Evolutionary conservation across 2,797 vertebrate genomes (phyloP).

Genomic region (Phylloscopus collybita): DNA sequence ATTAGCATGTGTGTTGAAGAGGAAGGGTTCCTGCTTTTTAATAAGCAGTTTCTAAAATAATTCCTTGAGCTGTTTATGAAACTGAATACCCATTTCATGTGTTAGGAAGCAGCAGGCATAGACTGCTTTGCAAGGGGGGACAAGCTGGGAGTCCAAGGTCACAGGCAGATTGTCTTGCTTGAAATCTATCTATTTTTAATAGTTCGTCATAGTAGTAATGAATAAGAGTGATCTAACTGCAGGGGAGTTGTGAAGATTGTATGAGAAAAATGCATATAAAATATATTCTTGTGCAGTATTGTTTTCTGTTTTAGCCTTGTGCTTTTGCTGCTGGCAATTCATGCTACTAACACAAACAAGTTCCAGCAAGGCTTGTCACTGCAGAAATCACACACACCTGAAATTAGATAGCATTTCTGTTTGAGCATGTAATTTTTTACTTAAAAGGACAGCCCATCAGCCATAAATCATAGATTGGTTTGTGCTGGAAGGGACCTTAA

Average conservation of each 20-base stretch:
- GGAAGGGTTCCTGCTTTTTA: not conserved
- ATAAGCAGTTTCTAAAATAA: not conserved
- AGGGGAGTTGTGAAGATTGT: not conserved
- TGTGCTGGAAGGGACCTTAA: not conserved
- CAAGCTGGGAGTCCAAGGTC: not conserved
- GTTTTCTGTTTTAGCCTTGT: not conserved
- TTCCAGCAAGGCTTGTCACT: not conserved
- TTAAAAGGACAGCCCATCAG: not conserved
- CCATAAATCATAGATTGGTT: not conserved
- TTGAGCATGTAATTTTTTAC: not conserved
- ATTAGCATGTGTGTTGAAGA: not conserved
- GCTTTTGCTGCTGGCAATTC: not conserved
- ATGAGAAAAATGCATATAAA: not conserved
- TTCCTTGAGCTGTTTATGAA: not conserved
- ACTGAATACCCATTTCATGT: not conserved
- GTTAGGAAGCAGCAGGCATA: not conserved
- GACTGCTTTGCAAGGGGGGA: not conserved
- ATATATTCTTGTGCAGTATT: not conserved
- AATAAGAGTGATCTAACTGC: not conserved
- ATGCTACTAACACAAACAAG: not conserved
- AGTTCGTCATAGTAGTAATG: not conserved
- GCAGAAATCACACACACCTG: not conserved
- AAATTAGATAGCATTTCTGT: not conserved
- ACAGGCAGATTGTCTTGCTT: not conserved
- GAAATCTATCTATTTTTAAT: not conserved